These are phyloP conservation scores for Cephus spinipes DNA, from an alignment of 2,888 invertebrate species.

Conservation along the genomic window DNA sequence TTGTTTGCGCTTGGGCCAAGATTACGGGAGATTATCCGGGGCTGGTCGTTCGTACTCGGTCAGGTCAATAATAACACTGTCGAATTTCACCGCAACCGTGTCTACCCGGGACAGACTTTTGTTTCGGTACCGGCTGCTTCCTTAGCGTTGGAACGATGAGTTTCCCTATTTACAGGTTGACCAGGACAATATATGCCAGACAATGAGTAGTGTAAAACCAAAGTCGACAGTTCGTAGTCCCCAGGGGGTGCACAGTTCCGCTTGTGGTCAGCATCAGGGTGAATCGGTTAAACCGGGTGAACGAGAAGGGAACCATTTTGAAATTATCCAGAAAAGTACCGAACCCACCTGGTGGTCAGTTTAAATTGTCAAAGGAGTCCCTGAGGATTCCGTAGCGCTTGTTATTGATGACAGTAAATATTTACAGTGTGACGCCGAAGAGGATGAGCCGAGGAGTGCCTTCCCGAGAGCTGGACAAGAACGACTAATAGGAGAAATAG, in stretches of 20 bases:
- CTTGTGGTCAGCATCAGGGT: neutral
- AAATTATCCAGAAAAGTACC: neutral
- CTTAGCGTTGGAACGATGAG: neutral
- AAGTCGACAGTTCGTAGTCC: neutral
- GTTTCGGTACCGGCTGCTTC: neutral
- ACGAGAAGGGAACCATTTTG: neutral
- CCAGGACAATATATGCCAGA: neutral
- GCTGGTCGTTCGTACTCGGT: slow-evolving; percentile 7
- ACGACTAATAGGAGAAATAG: neutral
- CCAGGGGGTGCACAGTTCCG: neutral
- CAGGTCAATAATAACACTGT: slow-evolving; percentile 18
- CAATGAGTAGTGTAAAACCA: neutral
- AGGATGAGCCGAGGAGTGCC: neutral
- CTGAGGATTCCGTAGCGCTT: neutral
- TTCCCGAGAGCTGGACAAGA: neutral
- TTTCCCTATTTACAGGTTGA: neutral
- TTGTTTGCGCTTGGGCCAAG: slow-evolving; percentile 18
- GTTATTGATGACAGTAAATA: neutral
- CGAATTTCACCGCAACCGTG: slow-evolving; percentile 17
- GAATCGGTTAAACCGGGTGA: neutral
- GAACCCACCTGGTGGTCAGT: neutral
- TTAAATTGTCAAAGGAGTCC: neutral
- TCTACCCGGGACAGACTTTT: neutral
- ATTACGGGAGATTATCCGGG: slow-evolving; percentile 22
- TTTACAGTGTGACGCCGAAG: neutral